A percentile compares a stretch with the other conserved stretches of the same genome.
Conservation (phyloP, 2,113 vertebrate genomes). For the Chionomys nivalis region DNA sequence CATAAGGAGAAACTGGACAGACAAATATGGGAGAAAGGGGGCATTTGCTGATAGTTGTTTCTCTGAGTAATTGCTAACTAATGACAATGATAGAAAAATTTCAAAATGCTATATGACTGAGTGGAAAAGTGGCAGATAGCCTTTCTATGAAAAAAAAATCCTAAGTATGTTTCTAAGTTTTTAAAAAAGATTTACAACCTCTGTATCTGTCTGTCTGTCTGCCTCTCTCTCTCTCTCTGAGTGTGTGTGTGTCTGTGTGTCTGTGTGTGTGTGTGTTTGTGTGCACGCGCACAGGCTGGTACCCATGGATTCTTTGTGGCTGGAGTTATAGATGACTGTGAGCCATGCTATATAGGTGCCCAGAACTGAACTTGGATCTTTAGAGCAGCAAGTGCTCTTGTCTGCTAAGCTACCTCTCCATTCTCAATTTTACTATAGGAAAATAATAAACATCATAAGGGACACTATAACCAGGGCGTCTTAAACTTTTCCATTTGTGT, state of each 20-base stretch:
- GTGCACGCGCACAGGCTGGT: neutral
- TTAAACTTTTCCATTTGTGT: neutral
- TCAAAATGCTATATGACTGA: conserved; percentile 1
- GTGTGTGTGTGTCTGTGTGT: neutral
- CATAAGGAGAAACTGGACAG: neutral
- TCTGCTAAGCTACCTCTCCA: neutral
- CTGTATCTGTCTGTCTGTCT: too few species aligned
- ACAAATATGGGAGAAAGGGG: neutral
- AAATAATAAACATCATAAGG: conserved; percentile 19
- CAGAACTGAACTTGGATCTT: neutral
- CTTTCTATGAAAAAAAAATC: neutral
- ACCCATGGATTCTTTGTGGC: neutral
- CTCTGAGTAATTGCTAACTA: conserved; percentile 9
- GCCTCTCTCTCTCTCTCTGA: too few species aligned
- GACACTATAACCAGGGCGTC: neutral
- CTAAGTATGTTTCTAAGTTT: neutral
- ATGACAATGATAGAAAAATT: conserved; percentile 22
- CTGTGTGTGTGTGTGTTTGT: neutral
- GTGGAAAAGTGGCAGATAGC: neutral
- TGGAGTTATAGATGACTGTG: neutral
- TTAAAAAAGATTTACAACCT: neutral
- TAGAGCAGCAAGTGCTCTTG: neutral
- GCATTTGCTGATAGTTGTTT: conserved; percentile 16
- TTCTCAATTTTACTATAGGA: conserved; percentile 20
- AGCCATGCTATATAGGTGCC: neutral